These are phyloP conservation scores for Pangasius mekongensis DNA, from an alignment of 2,797 vertebrate species.

Conservation along the genomic window DNA sequence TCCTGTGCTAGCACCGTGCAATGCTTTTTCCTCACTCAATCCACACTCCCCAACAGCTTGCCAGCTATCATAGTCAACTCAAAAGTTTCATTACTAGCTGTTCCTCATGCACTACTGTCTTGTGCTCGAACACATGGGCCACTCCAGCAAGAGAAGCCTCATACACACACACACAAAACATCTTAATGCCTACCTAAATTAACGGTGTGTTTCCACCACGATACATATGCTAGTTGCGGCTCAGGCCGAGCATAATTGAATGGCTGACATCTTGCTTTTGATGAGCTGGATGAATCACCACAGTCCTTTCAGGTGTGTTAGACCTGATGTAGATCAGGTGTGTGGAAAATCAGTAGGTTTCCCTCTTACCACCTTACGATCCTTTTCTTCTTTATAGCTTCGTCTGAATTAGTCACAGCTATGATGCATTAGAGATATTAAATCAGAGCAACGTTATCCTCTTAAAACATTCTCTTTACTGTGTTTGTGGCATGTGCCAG, in stretches of 20 bases:
- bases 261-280: constrained; percentile 40
- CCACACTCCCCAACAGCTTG: constrained; percentile 44
- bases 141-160: constrained; percentile 16
- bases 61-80: constrained; percentile 48
- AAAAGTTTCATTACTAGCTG: constrained; percentile 53
- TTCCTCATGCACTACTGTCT: constrained; percentile 33
- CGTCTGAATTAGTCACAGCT: constrained; percentile 48
- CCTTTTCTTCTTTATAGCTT: not conserved
- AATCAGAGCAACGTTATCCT: constrained; percentile 41
- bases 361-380: not conserved
- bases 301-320: constrained; percentile 27
- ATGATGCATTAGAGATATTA: constrained; percentile 43
- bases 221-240: constrained; percentile 43
- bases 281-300: constrained; percentile 49
- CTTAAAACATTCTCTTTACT: constrained; percentile 31
- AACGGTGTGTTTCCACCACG: constrained; percentile 34
- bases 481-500: not conserved
- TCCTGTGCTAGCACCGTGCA: not conserved
- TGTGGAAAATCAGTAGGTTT: constrained; percentile 20
- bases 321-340: constrained; percentile 3
- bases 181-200: constrained; percentile 49
- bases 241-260: constrained; percentile 52
- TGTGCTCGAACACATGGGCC: constrained; percentile 38
- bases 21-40: constrained; percentile 45
- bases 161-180: constrained; percentile 5